A percentile compares a stretch with the other conserved stretches of the same genome.
Conservation (phyloP, 2,888 invertebrate genomes). For the Tigriopus californicus region DNA sequence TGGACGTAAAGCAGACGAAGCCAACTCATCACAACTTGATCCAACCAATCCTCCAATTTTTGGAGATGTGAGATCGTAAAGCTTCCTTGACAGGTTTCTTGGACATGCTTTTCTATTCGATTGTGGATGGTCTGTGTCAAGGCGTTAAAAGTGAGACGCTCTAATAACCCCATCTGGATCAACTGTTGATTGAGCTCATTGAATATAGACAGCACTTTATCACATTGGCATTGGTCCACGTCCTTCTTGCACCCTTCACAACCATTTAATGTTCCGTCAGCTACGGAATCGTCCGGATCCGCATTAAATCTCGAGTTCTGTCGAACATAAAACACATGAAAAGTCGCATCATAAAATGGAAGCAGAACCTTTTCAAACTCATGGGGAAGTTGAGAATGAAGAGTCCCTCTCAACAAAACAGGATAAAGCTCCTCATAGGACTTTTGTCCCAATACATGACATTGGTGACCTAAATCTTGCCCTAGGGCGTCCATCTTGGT, state of each 20-base stretch:
- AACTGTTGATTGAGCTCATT: constrained; percentile 32
- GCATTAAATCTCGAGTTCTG: background rate
- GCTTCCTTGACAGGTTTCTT: constrained; percentile 60
- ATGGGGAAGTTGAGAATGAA: background rate
- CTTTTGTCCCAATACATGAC: background rate
- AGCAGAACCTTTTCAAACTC: background rate
- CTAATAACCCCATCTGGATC: constrained; percentile 54
- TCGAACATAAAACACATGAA: background rate
- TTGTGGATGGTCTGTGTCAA: constrained; percentile 62
- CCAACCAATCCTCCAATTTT: constrained; percentile 65
- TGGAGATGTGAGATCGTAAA: constrained; percentile 63
- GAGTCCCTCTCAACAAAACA: background rate
- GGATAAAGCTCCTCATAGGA: background rate
- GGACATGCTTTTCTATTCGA: constrained; percentile 64
- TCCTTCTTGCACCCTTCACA: constrained; percentile 7
- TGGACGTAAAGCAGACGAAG: constrained; percentile 53
- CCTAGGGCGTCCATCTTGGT: background rate
- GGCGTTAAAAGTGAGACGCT: constrained; percentile 63
- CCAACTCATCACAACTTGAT: constrained; percentile 69
- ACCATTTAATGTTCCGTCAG: background rate
- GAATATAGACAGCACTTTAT: background rate
- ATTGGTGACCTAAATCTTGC: background rate
- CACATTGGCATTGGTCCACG: background rate
- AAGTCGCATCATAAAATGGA: background rate
- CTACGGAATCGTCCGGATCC: constrained; percentile 2